A percentile compares a stretch with the other conserved stretches of the same genome.
These are phyloP conservation scores for Thymelicus acteon DNA, from an alignment of 2,888 invertebrate genomes.

Conservation along the genomic window DNA sequence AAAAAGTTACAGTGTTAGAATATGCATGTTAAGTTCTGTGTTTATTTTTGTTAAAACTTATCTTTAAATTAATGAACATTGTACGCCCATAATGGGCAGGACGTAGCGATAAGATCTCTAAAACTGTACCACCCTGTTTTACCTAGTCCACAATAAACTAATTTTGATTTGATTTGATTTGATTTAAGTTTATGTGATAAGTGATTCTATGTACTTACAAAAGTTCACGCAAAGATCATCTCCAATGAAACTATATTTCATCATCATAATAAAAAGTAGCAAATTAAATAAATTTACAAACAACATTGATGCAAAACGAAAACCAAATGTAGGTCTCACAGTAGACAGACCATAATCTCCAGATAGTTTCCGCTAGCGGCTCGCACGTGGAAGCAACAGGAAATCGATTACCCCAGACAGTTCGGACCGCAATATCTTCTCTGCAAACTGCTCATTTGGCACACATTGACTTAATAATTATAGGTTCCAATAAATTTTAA, in stretches of 20 bases:
- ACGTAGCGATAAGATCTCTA: no score
- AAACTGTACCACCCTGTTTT: no score
- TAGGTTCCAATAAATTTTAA: slow-evolving; percentile 5
- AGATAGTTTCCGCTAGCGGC: slow-evolving; percentile 11
- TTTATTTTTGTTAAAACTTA: no score
- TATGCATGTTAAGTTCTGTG: not conserved
- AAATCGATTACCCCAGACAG: slow-evolving; percentile 4
- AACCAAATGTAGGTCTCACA: not conserved
- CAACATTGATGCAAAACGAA: not conserved
- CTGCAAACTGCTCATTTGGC: not conserved
- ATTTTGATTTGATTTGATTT: no score
- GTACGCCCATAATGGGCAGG: no score
- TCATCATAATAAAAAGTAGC: no score
- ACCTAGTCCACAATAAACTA: no score
- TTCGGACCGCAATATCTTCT: slow-evolving; percentile 1
- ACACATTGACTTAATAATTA: slow-evolving; percentile 3
- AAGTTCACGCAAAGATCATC: no score
- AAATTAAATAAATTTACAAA: not conserved
- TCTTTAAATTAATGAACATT: no score
- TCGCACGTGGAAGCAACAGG: slow-evolving; percentile 11
- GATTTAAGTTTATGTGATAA: no score
- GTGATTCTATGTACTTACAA: no score
- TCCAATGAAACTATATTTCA: no score
- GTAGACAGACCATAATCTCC: not conserved
- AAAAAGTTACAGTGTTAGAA: not conserved